Evolutionary conservation across 2,888 invertebrate species (phyloP), one percentile per base, ranked within the genome.

Genomic region (Geophilus truncorum): DNA sequence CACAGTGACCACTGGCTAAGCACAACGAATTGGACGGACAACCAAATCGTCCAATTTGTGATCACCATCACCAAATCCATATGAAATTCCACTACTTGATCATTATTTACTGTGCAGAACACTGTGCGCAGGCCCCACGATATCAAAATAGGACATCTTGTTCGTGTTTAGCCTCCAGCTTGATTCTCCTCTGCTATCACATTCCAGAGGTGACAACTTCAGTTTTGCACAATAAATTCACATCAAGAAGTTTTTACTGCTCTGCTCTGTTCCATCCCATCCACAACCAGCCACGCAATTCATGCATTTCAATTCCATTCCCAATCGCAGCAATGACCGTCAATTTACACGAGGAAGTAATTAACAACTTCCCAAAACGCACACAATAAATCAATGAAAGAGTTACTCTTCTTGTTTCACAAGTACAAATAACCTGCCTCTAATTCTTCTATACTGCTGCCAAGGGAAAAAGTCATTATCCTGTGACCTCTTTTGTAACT

Each of bases 401-500:
- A 62, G 57, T 62, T 62, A 62, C 21, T 40, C 40, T 40, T 40
- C 40, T 62, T 62, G 57, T 62, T 62, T 62, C 21, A 62, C 57
- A 62, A 62, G 21, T 62, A 62, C 57, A 62, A 62, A 62, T 62
- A 62, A 62, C 57, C 57, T 23, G 57, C 40, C 40, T 40, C 40
- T 40, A n/a, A 12, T 40, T 40, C n/a, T 40, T 40, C 40, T 40
- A 40, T 62, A 21, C 57, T 62, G 1, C 4, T 21, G 21, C 57
- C 57, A 23, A 57, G 10, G 57, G 7, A 6, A 62, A 62, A 62
- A 62, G 57, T 62, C 57, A 62, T 62, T 62, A 62, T 62, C 57
- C 57, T 62, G 57, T n/a, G n/a, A 18, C 57, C 57, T 62, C 57
- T 62, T 62, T 62, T 62, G 57, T 62, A 62, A 62, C 57, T 62